Evolutionary conservation across 2,797 vertebrate genomes (phyloP).

Genomic region (Phoebastria nigripes): DNA sequence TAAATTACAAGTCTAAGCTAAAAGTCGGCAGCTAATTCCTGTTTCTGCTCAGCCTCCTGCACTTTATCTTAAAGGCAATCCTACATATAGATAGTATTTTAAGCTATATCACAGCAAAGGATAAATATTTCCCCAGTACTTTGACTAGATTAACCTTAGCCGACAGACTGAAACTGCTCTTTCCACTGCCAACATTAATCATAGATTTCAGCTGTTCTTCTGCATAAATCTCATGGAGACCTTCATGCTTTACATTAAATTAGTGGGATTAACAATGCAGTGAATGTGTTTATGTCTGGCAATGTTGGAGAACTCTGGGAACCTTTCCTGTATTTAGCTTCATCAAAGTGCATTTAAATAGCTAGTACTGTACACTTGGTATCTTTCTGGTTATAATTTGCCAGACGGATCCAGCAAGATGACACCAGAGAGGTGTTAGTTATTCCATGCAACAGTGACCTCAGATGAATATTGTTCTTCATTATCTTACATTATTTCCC

Average conservation of each 20-base stretch:
- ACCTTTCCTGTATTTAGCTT: constrained; percentile 21
- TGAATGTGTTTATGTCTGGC: constrained; percentile 29
- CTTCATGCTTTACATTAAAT: constrained; percentile 25
- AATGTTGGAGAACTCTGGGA: not conserved
- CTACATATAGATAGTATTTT: constrained; percentile 14
- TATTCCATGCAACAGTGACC: constrained; percentile 33
- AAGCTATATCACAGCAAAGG: constrained; percentile 13
- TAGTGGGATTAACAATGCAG: constrained; percentile 47
- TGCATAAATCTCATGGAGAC: constrained; percentile 28
- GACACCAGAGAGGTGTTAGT: constrained; percentile 16
- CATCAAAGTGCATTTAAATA: constrained; percentile 23
- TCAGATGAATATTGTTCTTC: constrained; percentile 22
- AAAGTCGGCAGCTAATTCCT: not conserved
- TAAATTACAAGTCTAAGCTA: constrained; percentile 43
- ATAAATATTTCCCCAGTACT: constrained; percentile 44
- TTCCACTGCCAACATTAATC: constrained; percentile 31
- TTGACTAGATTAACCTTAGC: constrained; percentile 51
- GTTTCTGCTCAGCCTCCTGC: not conserved
- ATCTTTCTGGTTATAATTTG: constrained; percentile 2
- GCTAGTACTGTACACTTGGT: not conserved
- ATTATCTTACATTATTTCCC: constrained; percentile 14
- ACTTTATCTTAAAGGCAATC: constrained; percentile 21
- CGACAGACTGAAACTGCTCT: constrained; percentile 39
- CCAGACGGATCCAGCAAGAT: not conserved
- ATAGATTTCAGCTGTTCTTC: constrained; percentile 26